Base-by-base conservation (phyloP, 2,113 vertebrate genomes). In the Rattus rattus region DNA sequence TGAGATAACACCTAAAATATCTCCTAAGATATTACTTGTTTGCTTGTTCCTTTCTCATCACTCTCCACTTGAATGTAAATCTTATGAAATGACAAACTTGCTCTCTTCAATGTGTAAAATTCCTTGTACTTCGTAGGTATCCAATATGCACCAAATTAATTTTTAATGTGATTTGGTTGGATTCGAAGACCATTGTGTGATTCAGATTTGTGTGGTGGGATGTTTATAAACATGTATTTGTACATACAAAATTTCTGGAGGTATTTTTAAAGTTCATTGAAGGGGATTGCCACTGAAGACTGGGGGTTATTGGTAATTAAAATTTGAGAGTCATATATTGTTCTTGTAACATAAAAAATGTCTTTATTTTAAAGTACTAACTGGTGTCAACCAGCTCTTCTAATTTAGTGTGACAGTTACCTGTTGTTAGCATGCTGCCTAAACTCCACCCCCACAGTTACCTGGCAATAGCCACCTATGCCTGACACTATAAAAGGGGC, bases 81-180 rank as follows among this genome's bases (percentile, higher is more conserved):
- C 79, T 65, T 47, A 72, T 73, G 43, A 92, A 81, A 94, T 54
- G 36, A 61, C 56, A 61, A 83, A 39, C 20, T 24, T 61, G 39
- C 4, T 59, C 11, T 88, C 69, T 69, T 54, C 26, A 69, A 26
- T 63, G 26, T 54, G 13, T 79, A 30, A 47, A 75, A 76, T 81
- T 76, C 75, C 47, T 89, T 59, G 16, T 49, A 33, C 26, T 12
- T 49, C 61, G 7, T 61, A 96, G 59, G 13, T 30, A 43, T 17
- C 81, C 75, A 75, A 36, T 67, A 30, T 30, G 26, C 73, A 76
- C 26, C 54, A 65, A 70, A n/a, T 67, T 80, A 90, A 54, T n/a
- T 81, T 92, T 17, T 77, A 54, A 85, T 94, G 89, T 87, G 26
- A 26, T 91, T 96, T 26, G 73, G 67, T 20, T 61, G 14, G 52